Percentiles rank a stretch among this genome's conserved stretches.
Conservation (phyloP, 2,888 invertebrate species). For the Ornithoptera alexandrae region DNA sequence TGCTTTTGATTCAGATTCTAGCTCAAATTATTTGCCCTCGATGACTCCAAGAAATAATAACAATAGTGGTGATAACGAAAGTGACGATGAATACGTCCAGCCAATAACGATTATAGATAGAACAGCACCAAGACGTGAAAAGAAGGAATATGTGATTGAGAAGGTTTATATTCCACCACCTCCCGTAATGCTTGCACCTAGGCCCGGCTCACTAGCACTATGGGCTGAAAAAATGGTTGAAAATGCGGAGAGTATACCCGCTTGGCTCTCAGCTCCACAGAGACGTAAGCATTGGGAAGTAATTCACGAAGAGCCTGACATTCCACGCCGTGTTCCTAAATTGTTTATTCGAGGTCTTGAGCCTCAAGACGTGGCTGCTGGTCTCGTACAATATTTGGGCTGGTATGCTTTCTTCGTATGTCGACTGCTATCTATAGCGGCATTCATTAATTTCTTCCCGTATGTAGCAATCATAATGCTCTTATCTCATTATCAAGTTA, state of each 20-base stretch:
- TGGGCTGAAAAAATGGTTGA: slow-evolving; percentile 77
- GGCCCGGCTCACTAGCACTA: slow-evolving; percentile 62
- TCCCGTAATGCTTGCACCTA: slow-evolving; percentile 65
- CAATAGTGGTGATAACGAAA: slow-evolving; percentile 36
- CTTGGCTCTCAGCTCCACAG: slow-evolving; percentile 73
- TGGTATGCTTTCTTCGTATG: slow-evolving; percentile 89
- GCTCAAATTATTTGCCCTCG: slow-evolving; percentile 59
- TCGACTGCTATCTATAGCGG: slow-evolving; percentile 84
- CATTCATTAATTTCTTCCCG: slow-evolving; percentile 85
- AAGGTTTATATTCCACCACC: slow-evolving; percentile 74
- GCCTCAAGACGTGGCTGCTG: slow-evolving; percentile 86
- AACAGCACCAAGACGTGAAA: slow-evolving; percentile 59
- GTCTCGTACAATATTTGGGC: slow-evolving; percentile 84
- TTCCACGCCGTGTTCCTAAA: slow-evolving; percentile 65
- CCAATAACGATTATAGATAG: slow-evolving; percentile 65
- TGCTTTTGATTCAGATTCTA: slow-evolving; percentile 46
- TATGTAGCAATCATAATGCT: slow-evolving; percentile 80
- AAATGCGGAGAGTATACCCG: slow-evolving; percentile 77
- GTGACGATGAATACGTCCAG: slow-evolving; percentile 63
- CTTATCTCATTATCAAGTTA: slow-evolving; percentile 82
- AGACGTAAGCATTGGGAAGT: slow-evolving; percentile 64
- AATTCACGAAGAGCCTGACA: slow-evolving; percentile 61
- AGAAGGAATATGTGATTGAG: slow-evolving; percentile 58
- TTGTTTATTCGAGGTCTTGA: slow-evolving; percentile 83
- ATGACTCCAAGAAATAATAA: slow-evolving; percentile 33